Evolutionary conservation across 2,888 invertebrate species (phyloP), one percentile per base, ranked within the genome.

Genomic region (Sthenelais limicola): DNA sequence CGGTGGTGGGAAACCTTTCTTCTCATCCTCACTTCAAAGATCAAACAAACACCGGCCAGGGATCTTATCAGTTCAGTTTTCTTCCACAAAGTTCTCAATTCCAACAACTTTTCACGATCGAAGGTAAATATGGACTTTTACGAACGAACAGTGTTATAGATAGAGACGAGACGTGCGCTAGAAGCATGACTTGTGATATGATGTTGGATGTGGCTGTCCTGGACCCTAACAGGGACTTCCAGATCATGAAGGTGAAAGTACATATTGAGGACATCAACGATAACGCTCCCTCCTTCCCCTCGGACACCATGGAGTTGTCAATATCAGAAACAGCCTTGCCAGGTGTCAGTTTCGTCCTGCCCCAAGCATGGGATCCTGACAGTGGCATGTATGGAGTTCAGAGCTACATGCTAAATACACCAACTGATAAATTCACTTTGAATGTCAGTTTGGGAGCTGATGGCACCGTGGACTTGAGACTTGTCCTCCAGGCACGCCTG

Each of bases 251-350:
- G 47, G 73, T 78, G 15, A 56, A 69, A 12, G 70, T 79, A 3
- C 70, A 74, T 21, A 73, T 79, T n/a, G 24, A 68, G 24, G 79
- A 79, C 67, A 62, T 74, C 66, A 79, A 79, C 51, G 79, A 79
- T 73, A 77, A 79, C 74, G 68, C 52, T 12, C 79, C 79, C 7
- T 15, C 54, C n/a, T 79, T 79, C 66, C 73, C 71, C 28, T 9
- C 21, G 21, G 71, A 71, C 35, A 58, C 48, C 32, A 5, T 32
- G n/a, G n/a, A 38, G 43, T 47, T 71, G 43, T 32, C 58, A 15
- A 35, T 71, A 15, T 71, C 71, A n/a, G 71, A 71, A 62, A 70
- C 52, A 35, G 70, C 51, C 28, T 30, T 54, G 38, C 54, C 54
- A 7, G 54, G 56, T 1, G 70, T 54, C 3, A 56, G 54, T 35